These are phyloP conservation scores for Ceratosolen solmsi DNA, from an alignment of 1,140 invertebrate genomes.

Conservation along the genomic window DNA sequence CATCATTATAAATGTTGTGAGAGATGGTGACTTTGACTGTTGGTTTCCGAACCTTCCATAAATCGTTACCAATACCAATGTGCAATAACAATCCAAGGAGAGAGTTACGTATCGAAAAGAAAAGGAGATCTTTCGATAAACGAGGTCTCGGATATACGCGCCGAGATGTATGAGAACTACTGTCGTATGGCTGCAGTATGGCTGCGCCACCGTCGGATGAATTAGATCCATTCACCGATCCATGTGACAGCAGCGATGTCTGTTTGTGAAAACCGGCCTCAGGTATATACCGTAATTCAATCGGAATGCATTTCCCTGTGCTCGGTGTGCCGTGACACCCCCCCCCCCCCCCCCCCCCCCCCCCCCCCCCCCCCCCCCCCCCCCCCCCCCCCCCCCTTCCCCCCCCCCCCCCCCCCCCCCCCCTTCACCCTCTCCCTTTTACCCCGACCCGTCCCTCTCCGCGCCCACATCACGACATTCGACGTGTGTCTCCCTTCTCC, in stretches of 20 bases:
- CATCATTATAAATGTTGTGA: too few species aligned
- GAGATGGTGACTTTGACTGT: too few species aligned
- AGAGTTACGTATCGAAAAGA: slow-evolving; percentile 6
- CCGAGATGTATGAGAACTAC: slow-evolving; percentile 43
- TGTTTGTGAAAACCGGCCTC: slow-evolving; percentile 31
- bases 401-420: not conserved
- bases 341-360: not conserved
- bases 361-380: not conserved
- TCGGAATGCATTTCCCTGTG: slow-evolving; percentile 60
- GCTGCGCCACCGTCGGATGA: slow-evolving; percentile 32
- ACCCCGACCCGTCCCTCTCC: too few species aligned
- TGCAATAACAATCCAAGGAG: too few species aligned
- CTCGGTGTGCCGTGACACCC: not conserved
- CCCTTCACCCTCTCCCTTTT: not conserved
- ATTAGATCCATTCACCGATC: slow-evolving; percentile 56
- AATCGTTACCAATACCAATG: too few species aligned
- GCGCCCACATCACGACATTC: too few species aligned
- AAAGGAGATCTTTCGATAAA: not conserved
- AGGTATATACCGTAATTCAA: slow-evolving; percentile 55
- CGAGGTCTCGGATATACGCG: slow-evolving; percentile 23
- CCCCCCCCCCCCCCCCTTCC: not conserved
- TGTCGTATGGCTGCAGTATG: slow-evolving; percentile 22
- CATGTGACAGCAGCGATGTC: not conserved
- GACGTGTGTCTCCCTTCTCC: too few species aligned
- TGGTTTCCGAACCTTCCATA: too few species aligned